Conservation (phyloP, 2,113 vertebrate species). For the Otus sunia region DNA sequence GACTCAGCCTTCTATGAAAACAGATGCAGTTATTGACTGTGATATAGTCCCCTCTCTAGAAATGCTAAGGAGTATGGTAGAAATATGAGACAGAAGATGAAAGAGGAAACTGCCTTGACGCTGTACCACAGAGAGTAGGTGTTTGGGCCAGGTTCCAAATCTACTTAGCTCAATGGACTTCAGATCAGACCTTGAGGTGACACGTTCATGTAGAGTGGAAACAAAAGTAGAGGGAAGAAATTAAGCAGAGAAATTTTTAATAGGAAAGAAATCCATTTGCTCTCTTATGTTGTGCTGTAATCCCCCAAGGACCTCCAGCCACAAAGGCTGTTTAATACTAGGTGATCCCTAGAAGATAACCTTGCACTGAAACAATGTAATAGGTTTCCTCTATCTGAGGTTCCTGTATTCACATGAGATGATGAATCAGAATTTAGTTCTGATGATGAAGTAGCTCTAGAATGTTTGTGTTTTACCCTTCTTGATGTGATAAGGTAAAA, state of each 20-base stretch:
- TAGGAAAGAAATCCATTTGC: constrained; percentile 17
- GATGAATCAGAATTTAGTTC: neutral
- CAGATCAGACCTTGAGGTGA: constrained; percentile 30
- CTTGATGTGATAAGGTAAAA: neutral
- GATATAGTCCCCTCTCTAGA: neutral
- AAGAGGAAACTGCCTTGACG: neutral
- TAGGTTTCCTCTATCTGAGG: neutral
- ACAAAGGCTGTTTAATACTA: neutral
- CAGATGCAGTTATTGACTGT: constrained; percentile 21
- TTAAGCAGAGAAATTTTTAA: neutral
- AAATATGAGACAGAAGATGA: constrained; percentile 35
- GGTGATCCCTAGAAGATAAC: neutral
- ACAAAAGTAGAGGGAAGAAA: constrained; percentile 1
- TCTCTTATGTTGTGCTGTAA: neutral
- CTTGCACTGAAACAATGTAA: neutral
- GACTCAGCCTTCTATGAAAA: neutral
- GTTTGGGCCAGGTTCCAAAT: constrained; percentile 38
- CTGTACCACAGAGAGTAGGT: constrained; percentile 34
- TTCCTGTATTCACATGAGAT: neutral
- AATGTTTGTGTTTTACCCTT: neutral
- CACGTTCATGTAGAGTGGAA: neutral
- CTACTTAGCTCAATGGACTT: constrained; percentile 14
- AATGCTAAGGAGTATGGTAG: neutral
- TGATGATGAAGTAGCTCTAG: neutral
- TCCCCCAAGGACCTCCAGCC: neutral